phyloP scores from a whole-genome alignment of 1,140 invertebrate species.

The Ectropis grisescens region DNA sequence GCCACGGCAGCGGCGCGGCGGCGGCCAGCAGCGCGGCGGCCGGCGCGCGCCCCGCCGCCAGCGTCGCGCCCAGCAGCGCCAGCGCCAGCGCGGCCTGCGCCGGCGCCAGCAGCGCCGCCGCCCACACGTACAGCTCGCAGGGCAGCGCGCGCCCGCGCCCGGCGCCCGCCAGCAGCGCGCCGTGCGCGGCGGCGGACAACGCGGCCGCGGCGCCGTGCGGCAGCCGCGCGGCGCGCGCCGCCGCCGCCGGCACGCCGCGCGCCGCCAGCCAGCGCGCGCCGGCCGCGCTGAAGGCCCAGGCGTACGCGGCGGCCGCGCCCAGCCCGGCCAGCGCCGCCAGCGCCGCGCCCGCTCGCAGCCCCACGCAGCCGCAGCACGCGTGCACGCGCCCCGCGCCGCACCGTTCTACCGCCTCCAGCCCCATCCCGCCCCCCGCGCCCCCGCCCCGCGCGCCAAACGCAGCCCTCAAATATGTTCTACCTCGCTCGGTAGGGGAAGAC shows the following conservation, averaged over 20 bases:
- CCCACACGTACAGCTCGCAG: constrained; percentile 29
- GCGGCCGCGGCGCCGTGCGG: constrained; percentile 16
- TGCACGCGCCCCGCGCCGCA: constrained; percentile 12
- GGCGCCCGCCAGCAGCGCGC: constrained; percentile 23
- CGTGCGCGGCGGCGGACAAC: constrained; percentile 12
- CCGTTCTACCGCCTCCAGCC: constrained; percentile 19
- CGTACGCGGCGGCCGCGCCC: constrained; percentile 6
- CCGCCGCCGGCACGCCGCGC: neutral
- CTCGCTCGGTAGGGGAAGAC: too few relatives aligned
- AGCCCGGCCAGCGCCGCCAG: constrained; percentile 8
- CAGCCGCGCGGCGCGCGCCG: constrained; percentile 7
- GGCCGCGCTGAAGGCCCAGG: constrained; percentile 9
- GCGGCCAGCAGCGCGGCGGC: constrained; percentile 3
- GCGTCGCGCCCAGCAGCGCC: constrained; percentile 1
- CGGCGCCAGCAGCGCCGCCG: constrained; percentile 1
- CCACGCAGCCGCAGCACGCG: constrained; percentile 16
- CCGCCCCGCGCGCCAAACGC: constrained; percentile 6
- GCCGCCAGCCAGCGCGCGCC: constrained; percentile 6
- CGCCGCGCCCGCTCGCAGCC: constrained; percentile 13
- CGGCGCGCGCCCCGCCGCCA: constrained; percentile 4
- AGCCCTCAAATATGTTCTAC: too few relatives aligned
- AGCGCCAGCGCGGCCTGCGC: constrained; percentile 1
- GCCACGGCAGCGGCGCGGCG: constrained; percentile 4
- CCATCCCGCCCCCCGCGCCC: constrained; percentile 15
- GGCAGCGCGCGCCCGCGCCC: constrained; percentile 16